Conservation (phyloP, 2,797 vertebrate species). For the Erethizon dorsatum region DNA sequence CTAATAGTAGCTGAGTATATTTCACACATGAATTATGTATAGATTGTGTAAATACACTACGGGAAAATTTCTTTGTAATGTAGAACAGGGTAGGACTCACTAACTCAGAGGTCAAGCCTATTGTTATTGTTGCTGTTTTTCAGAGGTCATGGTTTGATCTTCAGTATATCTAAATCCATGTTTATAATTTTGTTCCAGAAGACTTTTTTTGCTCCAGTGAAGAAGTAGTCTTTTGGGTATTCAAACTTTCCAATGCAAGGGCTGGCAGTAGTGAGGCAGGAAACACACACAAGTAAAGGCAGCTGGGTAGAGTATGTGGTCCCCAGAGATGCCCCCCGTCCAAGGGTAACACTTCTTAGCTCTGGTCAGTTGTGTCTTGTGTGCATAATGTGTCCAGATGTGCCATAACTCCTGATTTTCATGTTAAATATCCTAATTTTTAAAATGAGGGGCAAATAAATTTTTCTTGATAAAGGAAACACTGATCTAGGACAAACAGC, state of each 20-base stretch:
- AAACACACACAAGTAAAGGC: not conserved
- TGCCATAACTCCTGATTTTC: not conserved
- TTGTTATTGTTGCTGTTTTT: not conserved
- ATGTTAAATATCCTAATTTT: slow-evolving; percentile 11
- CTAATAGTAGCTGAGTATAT: slow-evolving; percentile 56
- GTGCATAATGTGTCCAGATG: not conserved
- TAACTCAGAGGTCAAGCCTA: not conserved
- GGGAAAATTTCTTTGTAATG: not conserved
- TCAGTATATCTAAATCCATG: not conserved
- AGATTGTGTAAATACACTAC: slow-evolving; percentile 35
- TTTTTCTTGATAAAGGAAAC: not conserved
- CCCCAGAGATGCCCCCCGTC: not conserved
- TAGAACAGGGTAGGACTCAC: not conserved
- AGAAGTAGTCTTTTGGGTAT: not conserved
- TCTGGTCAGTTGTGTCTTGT: not conserved
- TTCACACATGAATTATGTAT: not conserved
- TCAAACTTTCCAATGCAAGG: not conserved
- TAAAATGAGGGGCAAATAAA: slow-evolving; percentile 2
- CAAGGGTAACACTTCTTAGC: not conserved
- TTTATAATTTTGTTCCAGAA: not conserved
- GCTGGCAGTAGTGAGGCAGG: not conserved
- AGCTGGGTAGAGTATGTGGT: not conserved
- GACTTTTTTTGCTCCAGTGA: slow-evolving; percentile 12
- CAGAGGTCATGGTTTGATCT: not conserved
- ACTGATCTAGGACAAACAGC: not conserved